Percentiles rank a stretch among this genome's conserved stretches.
These are phyloP conservation scores for Tipula lateralis DNA, from an alignment of 2,888 invertebrate genomes.

Conservation along the genomic window DNA sequence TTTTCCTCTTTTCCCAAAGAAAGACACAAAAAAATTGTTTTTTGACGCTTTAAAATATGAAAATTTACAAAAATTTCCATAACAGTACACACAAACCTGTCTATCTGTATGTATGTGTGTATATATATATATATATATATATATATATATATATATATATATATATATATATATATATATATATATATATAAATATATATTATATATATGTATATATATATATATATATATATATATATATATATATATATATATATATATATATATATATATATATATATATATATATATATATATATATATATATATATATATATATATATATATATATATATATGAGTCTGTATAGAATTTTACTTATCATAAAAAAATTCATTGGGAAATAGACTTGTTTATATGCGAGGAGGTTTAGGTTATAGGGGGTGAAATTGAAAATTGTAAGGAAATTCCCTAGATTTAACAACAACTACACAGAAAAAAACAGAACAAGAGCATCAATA, in stretches of 20 bases:
- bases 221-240: background rate
- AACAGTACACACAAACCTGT: background rate
- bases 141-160: background rate
- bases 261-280: background rate
- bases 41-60: constrained; percentile 3
- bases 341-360: background rate
- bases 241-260: background rate
- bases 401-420: background rate
- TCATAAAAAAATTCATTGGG: background rate
- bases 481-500: background rate
- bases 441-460: background rate
- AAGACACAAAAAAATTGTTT: background rate
- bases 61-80: background rate
- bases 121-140: background rate
- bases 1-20: background rate
- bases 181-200: background rate
- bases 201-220: background rate
- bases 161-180: background rate
- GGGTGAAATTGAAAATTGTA: background rate
- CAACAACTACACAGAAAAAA: background rate
- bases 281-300: background rate
- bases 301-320: background rate
- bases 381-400: background rate
- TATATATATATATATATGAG: background rate
- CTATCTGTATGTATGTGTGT: background rate